These are phyloP conservation scores for Panthera leo DNA, from an alignment of 2,113 vertebrate species.

Conservation along the genomic window DNA sequence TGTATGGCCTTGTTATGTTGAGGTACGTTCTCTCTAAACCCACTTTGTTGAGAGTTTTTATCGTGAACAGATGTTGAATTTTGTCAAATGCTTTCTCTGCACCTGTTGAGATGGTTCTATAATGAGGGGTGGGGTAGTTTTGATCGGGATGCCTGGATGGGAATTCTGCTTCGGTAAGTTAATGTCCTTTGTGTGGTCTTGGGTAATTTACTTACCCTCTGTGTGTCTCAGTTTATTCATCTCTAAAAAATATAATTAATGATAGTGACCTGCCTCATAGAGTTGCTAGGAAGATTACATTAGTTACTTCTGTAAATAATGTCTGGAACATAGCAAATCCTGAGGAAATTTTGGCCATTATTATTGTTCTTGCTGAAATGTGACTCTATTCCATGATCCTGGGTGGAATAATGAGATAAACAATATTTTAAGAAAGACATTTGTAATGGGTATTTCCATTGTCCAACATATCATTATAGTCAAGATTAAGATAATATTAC, in stretches of 20 bases:
- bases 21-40: background rate
- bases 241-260: background rate
- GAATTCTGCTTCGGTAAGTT: background rate
- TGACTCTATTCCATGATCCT: background rate
- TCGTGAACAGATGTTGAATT: background rate
- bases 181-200: background rate
- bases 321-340: background rate
- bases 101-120: background rate
- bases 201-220: background rate
- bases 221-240: background rate
- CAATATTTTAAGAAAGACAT: background rate
- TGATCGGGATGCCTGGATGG: background rate
- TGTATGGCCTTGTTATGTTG: background rate
- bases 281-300: background rate
- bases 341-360: background rate
- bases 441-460: background rate
- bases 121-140: background rate
- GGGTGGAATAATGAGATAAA: background rate
- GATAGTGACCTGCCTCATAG: background rate
- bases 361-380: background rate
- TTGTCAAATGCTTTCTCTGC: background rate
- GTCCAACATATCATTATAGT: background rate
- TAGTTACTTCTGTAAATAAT: background rate
- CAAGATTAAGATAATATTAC: background rate
- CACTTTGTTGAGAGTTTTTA: background rate